Base-by-base conservation (phyloP, 2,888 invertebrate genomes). In the Brenthis hecate region DNA sequence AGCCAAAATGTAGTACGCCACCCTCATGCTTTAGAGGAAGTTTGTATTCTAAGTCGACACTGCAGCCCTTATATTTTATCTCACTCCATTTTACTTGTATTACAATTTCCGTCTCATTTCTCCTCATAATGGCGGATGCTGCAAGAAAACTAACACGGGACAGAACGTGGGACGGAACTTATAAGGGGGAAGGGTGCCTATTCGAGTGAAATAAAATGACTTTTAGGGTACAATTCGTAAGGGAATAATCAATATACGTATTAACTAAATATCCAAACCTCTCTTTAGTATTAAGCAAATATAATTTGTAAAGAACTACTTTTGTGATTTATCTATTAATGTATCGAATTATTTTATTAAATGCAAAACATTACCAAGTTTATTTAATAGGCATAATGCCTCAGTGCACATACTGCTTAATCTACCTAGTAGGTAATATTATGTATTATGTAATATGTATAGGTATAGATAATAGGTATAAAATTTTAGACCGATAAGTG, bases 41-140 rank as follows among this genome's bases (percentile, higher is more conserved):
- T 85, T 81, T 81, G 83, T 84, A 85, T 86, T 84, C 80, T 80
- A 80, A 78, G 77, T 75, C 57, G 65, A 71, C 68, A 48, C 81
- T 80, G 81, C 84, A 84, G 83, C 86, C 87, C 79, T 76, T 69
- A 71, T 75, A 69, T 71, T 71, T 72, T 56, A 50, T 78, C 60
- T 80, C 78, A 74, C 76, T 75, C 68, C 74, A 75, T 65, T 74
- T 66, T 74, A 8, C 69, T 16, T 28, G 14, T 48, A 50, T 8
- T 8, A 13, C 36, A 23, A 23, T n/a, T 43, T 43, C 57, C 61
- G 48, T 72, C 68, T 60, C 70, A 19, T 53, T 72, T 57, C 11
- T 50, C 55, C 57, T 4, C 14, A 6, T 14, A 48, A 91, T 91
- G 89, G 91, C 88, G 91, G 91, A 90, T 89, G 89, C 88, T 89